Evolutionary conservation across 2,888 invertebrate genomes (phyloP).

Genomic region (Alitta virens): DNA sequence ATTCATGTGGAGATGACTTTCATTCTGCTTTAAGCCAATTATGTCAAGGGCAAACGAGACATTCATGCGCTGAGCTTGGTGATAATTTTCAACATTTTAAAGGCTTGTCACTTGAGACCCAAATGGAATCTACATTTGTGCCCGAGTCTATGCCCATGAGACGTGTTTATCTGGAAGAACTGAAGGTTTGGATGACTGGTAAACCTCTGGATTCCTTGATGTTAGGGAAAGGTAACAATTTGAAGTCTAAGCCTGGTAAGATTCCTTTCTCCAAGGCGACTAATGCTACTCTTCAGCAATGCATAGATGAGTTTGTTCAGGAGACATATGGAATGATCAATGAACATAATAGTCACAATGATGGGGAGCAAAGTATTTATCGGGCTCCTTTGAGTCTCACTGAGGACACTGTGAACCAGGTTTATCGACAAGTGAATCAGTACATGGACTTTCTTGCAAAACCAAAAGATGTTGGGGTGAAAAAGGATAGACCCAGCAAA

Average conservation of each 20-base stretch:
- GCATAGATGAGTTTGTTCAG: background rate
- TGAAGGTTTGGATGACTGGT: constrained; percentile 15
- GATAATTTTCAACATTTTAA: constrained; percentile 11
- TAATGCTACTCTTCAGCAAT: constrained; percentile 1
- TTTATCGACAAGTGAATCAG: constrained; percentile 11
- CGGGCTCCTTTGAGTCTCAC: constrained; percentile 3
- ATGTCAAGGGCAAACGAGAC: constrained; percentile 1
- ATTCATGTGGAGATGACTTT: background rate
- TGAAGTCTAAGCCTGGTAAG: background rate
- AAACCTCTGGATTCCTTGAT: constrained; percentile 18
- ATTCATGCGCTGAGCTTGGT: background rate
- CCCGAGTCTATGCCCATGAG: constrained; percentile 9
- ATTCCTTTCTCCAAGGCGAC: constrained; percentile 4
- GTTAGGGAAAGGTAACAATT: constrained; percentile 6
- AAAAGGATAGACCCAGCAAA: too few relatives aligned
- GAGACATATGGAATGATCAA: constrained; percentile 3
- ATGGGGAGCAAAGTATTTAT: background rate
- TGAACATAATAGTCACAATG: background rate
- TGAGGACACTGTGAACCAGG: constrained; percentile 12
- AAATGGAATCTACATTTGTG: constrained; percentile 18
- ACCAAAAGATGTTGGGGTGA: background rate
- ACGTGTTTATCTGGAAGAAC: constrained; percentile 14
- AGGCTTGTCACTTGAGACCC: constrained; percentile 18
- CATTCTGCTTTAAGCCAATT: background rate
- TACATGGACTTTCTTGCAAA: constrained; percentile 14